Conservation (phyloP, 2,888 invertebrate genomes). For the Aethes cnicana region DNA sequence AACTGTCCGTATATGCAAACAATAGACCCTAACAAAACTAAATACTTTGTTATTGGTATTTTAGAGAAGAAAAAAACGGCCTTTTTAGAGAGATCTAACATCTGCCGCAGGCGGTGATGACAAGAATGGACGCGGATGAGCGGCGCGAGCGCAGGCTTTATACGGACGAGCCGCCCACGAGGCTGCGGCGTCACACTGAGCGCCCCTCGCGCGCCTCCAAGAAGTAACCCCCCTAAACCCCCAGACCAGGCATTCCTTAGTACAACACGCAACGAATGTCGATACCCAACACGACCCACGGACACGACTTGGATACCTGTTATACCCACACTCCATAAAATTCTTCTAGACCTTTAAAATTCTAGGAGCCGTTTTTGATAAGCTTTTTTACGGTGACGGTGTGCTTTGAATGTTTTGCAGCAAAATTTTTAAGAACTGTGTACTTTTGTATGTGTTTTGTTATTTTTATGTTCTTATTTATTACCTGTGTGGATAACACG, state of each 20-base stretch:
- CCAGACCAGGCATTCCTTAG: background rate
- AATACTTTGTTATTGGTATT: too few species aligned
- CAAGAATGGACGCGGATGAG: conserved; percentile 53
- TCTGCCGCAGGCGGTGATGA: conserved; percentile 50
- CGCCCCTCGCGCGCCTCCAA: conserved; percentile 43
- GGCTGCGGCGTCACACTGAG: conserved; percentile 58
- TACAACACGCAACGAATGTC: background rate
- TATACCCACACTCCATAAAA: background rate
- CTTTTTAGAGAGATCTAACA: background rate
- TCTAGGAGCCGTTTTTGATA: conserved; percentile 5
- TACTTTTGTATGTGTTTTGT: conserved; percentile 22
- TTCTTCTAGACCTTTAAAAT: conserved; percentile 5
- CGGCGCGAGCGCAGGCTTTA: conserved; percentile 55
- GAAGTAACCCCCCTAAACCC: conserved; percentile 46
- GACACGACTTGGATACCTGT: background rate
- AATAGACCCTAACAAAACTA: too few species aligned
- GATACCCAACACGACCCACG: background rate
- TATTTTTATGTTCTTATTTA: conserved; percentile 25
- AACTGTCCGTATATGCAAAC: too few species aligned
- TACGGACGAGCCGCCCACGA: conserved; percentile 64
- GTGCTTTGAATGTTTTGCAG: conserved; percentile 22
- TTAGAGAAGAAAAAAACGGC: too few species aligned
- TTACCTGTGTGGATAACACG: conserved; percentile 11
- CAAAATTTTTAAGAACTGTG: conserved; percentile 13
- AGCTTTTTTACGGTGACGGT: conserved; percentile 10